phyloP scores from a whole-genome alignment of 2,888 invertebrate species.

The Amblyteles armatorius region DNA sequence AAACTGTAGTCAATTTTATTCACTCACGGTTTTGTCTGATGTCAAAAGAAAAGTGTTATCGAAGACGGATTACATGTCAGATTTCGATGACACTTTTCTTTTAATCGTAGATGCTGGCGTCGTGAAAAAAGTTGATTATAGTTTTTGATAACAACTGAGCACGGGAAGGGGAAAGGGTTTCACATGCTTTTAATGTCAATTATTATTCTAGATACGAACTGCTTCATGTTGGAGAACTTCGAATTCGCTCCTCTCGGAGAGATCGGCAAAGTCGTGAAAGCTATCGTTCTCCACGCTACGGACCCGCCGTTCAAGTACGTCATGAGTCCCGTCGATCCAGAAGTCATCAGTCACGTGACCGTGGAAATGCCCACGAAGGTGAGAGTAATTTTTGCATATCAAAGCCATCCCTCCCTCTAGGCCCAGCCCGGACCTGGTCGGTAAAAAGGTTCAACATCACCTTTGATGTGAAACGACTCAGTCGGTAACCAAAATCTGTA shows the following conservation, averaged over 20 bases:
- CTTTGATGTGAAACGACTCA: too few species aligned
- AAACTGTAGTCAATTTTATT: too few species aligned
- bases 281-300: constrained; percentile 62
- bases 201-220: constrained; percentile 67
- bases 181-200: constrained; percentile 5
- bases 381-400: constrained; percentile 35
- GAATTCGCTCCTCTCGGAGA: constrained; percentile 72
- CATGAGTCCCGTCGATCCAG: constrained; percentile 71
- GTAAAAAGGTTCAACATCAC: background rate
- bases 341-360: constrained; percentile 73
- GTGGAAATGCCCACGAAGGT: constrained; percentile 73
- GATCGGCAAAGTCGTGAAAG: constrained; percentile 70
- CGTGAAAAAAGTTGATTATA: background rate
- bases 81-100: too few species aligned
- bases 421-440: background rate
- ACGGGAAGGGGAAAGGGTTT: too few species aligned
- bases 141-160: too few species aligned
- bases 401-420: too few species aligned
- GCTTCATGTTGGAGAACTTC: constrained; percentile 73
- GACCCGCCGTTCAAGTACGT: constrained; percentile 65
- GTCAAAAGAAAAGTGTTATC: too few species aligned
- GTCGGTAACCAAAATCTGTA: too few species aligned
- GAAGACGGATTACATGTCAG: too few species aligned
- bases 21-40: too few species aligned
- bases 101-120: too few species aligned